Conservation (phyloP, 2,888 invertebrate genomes). For the Leptinotarsa haldemani region DNA sequence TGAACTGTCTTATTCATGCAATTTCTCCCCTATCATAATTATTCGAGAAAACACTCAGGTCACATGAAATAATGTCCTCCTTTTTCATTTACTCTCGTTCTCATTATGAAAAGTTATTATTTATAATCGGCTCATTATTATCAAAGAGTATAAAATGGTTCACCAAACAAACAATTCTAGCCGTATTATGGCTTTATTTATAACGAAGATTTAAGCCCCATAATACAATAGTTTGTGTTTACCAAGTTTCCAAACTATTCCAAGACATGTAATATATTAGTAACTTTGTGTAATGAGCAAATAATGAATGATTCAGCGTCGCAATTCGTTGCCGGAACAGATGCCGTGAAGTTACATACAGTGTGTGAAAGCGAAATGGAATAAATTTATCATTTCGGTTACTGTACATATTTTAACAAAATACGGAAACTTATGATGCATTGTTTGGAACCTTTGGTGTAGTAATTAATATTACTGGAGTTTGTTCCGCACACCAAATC, state of each 20-base stretch:
- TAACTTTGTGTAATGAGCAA: slow-evolving; percentile 1
- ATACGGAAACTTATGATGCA: too few species aligned
- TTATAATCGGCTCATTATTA: slow-evolving; percentile 11
- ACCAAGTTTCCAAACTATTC: slow-evolving; percentile 7
- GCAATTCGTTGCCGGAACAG: not conserved
- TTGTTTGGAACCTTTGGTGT: too few species aligned
- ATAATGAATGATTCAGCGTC: not conserved
- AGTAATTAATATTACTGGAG: too few species aligned
- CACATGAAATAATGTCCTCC: not conserved
- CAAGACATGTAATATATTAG: slow-evolving; percentile 13
- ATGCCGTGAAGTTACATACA: too few species aligned
- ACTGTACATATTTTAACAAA: too few species aligned
- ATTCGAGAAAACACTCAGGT: too few species aligned
- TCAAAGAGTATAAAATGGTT: slow-evolving; percentile 6
- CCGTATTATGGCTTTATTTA: slow-evolving; percentile 1
- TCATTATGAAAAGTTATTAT: slow-evolving; percentile 10
- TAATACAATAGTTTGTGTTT: slow-evolving; percentile 2
- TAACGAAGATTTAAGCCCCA: slow-evolving; percentile 1
- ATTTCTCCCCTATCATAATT: too few species aligned
- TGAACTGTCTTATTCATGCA: too few species aligned
- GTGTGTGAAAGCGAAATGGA: too few species aligned
- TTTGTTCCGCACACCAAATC: too few species aligned
- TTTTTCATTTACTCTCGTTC: not conserved
- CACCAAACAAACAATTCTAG: slow-evolving; percentile 4
- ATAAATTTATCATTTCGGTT: too few species aligned